phyloP scores from a whole-genome alignment of 2,113 vertebrate species.

The Cyprichromis sp. region DNA sequence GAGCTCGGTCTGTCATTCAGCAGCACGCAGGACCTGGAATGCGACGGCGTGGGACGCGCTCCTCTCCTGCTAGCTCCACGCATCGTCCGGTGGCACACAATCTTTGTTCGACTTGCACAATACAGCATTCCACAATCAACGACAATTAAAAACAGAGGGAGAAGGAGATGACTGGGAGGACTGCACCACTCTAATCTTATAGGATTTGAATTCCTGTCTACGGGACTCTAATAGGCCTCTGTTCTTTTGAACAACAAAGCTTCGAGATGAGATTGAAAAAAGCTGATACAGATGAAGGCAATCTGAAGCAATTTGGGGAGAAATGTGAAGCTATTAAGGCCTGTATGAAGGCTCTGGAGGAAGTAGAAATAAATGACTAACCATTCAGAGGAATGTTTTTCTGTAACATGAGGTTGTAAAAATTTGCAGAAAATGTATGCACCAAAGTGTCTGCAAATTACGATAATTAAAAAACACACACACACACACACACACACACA shows the following conservation, averaged over 20 bases:
- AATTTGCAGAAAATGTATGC: neutral
- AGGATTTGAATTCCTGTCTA: constrained; percentile 41
- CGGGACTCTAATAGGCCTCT: neutral
- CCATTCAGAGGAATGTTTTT: neutral
- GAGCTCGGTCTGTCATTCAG: neutral
- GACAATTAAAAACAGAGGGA: constrained; percentile 4
- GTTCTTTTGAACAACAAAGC: constrained; percentile 43
- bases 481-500: neutral
- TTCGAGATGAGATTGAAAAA: constrained; percentile 3
- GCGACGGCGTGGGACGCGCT: neutral
- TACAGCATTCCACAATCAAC: constrained; percentile 35
- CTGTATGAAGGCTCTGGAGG: constrained; percentile 6
- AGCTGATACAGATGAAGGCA: constrained; percentile 26
- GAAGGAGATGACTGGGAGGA: constrained; percentile 11
- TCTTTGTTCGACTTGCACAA: constrained; percentile 30
- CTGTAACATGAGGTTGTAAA: neutral
- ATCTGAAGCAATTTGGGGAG: constrained; percentile 34
- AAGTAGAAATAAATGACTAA: constrained; percentile 19
- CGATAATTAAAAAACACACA: neutral
- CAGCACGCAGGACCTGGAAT: neutral
- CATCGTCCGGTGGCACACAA: neutral
- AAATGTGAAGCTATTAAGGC: constrained; percentile 27
- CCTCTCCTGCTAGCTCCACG: neutral
- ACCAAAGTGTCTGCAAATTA: neutral
- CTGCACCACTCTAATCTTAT: constrained; percentile 12